Conservation (phyloP, 2,113 vertebrate genomes). For the Pogonocichla stellata region DNA sequence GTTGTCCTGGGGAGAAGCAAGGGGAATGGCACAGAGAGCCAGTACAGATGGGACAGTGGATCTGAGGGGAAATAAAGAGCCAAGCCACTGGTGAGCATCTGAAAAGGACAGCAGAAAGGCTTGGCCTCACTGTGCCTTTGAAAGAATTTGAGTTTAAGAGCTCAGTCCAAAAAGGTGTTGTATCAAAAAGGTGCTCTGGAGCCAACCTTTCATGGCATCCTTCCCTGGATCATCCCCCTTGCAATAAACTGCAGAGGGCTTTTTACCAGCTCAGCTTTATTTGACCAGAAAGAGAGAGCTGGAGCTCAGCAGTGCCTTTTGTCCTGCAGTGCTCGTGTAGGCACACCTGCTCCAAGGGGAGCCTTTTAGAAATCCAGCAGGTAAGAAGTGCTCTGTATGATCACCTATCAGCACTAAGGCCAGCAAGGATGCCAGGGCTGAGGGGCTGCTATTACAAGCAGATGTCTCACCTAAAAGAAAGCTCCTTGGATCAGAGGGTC, state of each 20-base stretch:
- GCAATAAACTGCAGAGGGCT: neutral
- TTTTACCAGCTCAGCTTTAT: neutral
- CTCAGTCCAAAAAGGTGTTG: neutral
- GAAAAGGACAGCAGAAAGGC: neutral
- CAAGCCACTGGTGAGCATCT: neutral
- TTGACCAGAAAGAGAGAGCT: neutral
- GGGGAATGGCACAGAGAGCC: neutral
- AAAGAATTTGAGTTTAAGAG: neutral
- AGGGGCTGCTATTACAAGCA: neutral
- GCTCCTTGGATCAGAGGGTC: neutral
- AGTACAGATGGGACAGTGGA: neutral
- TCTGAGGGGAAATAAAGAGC: neutral
- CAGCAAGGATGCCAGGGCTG: neutral
- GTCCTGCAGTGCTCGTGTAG: neutral
- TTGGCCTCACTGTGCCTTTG: neutral
- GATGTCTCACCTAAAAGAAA: neutral
- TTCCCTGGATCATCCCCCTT: neutral
- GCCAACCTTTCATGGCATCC: neutral
- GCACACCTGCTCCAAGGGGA: neutral
- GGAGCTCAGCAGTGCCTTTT: neutral
- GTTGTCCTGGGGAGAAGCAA: neutral
- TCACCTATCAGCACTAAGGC: neutral
- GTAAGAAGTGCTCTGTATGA: neutral
- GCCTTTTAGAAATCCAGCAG: neutral
- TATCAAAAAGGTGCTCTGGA: neutral